Base-by-base conservation (phyloP, 2,113 vertebrate species). In the Chaetura pelagica region DNA sequence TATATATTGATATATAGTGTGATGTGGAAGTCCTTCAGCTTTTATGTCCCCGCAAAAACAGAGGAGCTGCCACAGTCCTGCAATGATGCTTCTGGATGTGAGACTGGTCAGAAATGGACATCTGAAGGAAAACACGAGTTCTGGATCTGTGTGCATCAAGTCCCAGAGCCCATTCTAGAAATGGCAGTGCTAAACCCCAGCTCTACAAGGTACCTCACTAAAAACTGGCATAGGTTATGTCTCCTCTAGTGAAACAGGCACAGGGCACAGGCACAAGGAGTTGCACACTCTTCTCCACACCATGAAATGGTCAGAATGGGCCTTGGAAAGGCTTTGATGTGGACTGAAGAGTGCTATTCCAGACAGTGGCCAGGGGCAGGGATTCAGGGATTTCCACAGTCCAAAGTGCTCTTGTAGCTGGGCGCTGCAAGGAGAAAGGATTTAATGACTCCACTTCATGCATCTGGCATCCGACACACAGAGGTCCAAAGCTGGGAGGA, bases 81-180 rank as follows among this genome's bases (percentile, higher is more conserved):
- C 35, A 61, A 19, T 52, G 17, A 48, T 44, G 32, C 68, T 88
- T 29, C 51, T 93, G 59, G 55, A 62, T 23, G 23, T 24, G 30
- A 75, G 21, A 32, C 38, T 57, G 29, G 7, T 91, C n/a, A 85
- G 59, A 89, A 95, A 78, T 3, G 34, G 34, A 32, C 22, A 79
- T 34, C 30, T 30, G 78, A 95, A 95, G 54, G 34, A 83, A 96
- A 90, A 6, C 24, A 51, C 4, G 15, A 34, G 29, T 55, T 91
- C 85, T 18, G 57, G 44, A 20, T 46, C 29, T 58, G 30, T 17
- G 22, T 42, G 7, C 34, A 64, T 46, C 20, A 38, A 42, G 29
- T 34, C 24, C 55, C 22, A 9, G 15, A 90, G 46, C 5, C 16
- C 26, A 24, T 24, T 30, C 66, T 61, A 49, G 13, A 94, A 91